Evolutionary conservation across 2,888 invertebrate genomes (phyloP).

Genomic region (Andrena minutula): DNA sequence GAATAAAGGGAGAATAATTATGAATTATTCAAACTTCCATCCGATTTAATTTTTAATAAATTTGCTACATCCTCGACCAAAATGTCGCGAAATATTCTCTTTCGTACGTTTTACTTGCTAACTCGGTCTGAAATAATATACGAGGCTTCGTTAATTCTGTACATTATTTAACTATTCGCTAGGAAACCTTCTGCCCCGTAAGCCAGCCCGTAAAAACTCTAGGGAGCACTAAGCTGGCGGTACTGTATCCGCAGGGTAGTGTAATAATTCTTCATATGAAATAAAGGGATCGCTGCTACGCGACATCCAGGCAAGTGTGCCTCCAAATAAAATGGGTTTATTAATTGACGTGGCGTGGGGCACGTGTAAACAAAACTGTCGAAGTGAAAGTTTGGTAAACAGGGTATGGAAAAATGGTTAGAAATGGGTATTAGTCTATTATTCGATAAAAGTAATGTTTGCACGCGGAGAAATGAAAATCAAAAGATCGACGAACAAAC

Average conservation of each 20-base stretch:
- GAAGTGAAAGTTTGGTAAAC: background rate
- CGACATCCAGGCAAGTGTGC: background rate
- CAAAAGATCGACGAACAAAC: too few relatives aligned
- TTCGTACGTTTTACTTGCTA: background rate
- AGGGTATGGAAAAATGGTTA: background rate
- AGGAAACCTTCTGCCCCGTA: slow-evolving; percentile 21
- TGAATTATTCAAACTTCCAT: too few relatives aligned
- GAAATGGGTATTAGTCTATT: too few relatives aligned
- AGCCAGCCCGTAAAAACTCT: slow-evolving; percentile 43
- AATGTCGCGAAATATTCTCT: too few relatives aligned
- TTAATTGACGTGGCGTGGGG: background rate
- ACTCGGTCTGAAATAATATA: slow-evolving; percentile 9
- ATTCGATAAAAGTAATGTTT: too few relatives aligned
- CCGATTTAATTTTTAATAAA: too few relatives aligned
- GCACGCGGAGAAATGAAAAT: too few relatives aligned
- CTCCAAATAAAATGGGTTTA: slow-evolving; percentile 5
- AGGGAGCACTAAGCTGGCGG: slow-evolving; percentile 40
- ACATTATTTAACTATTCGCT: slow-evolving; percentile 36
- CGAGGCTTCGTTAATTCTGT: slow-evolving; percentile 35
- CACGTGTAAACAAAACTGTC: background rate
- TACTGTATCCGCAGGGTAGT: slow-evolving; percentile 13
- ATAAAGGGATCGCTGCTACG: slow-evolving; percentile 25
- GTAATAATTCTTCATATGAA: slow-evolving; percentile 42
- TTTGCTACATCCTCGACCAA: too few relatives aligned
- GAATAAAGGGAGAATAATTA: too few relatives aligned